These are phyloP conservation scores for Cyanistes caeruleus DNA, from an alignment of 2,113 vertebrate species.

Conservation along the genomic window DNA sequence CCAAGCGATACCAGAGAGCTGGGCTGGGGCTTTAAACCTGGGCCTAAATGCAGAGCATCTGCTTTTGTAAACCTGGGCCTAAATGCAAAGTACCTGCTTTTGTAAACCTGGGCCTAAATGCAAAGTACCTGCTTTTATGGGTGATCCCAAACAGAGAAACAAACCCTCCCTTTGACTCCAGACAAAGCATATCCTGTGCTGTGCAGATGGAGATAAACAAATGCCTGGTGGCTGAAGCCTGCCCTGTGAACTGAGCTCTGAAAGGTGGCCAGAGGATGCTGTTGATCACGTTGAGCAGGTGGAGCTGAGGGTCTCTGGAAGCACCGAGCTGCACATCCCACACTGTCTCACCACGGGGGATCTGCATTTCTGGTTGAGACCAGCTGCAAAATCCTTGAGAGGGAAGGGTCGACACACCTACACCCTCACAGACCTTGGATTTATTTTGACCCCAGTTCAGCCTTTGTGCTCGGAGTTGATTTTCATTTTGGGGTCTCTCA, in stretches of 20 bases:
- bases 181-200: not conserved
- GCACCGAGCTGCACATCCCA: not conserved
- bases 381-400: not conserved
- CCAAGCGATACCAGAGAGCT: constrained; percentile 9
- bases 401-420: not conserved
- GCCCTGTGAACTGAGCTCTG: not conserved
- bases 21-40: constrained; percentile 44
- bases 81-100: constrained; percentile 57
- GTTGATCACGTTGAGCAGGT: rapidly evolving
- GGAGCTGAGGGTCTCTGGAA: not conserved
- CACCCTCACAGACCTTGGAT: not conserved
- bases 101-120: constrained; percentile 58
- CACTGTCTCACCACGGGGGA: not conserved
- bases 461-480: not conserved
- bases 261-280: not conserved
- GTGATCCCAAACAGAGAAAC: constrained; percentile 3
- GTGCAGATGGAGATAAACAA: not conserved
- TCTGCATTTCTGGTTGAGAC: not conserved
- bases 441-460: not conserved
- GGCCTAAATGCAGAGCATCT: not conserved
- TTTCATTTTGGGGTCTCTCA: not conserved
- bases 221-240: not conserved
- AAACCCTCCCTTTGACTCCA: not conserved
- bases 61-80: constrained; percentile 54
- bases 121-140: constrained; percentile 52